Evolutionary conservation across 2,888 invertebrate genomes (phyloP), one percentile per base, ranked within the genome.

Genomic region (Boloria euphrosyne): DNA sequence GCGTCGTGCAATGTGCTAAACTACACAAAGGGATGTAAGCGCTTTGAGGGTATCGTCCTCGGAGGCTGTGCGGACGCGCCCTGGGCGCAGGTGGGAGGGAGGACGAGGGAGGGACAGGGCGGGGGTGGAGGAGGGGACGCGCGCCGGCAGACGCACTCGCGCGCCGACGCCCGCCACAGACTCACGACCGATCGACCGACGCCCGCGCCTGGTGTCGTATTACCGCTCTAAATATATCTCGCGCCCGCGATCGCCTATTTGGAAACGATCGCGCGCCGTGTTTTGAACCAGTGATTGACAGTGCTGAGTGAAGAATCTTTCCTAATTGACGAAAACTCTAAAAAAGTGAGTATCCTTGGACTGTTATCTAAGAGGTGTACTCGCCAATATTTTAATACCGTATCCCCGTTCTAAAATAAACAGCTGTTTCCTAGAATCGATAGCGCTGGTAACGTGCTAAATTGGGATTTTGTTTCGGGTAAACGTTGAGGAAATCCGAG

Each of bases 201-300:
- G 83, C 84, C 84, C 82, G 86, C 86, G 86, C 81, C 83, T 85
- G 90, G 91, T 92, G 89, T 92, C 91, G 89, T 86, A 89, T 92
- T 92, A 91, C 91, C 84, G 85, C 88, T 87, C 90, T 90, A 92
- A 86, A 90, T 88, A 90, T 91, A 91, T 77, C 84, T 78, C 86
- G 88, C 87, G 87, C 89, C 86, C 89, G 87, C 88, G 86, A 87
- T 87, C 89, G 89, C 91, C 91, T 88, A 91, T 91, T 92, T 90
- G 84, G 90, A 90, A 89, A 89, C 88, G 81, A 84, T 86, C 85
- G 83, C 87, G 85, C 88, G 85, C 82, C 88, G 86, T 91, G 90
- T 91, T 89, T 89, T 90, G 84, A 84, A 87, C 89, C 90, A 90
- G 91, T 92, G 91, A 90, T 92, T 91, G 90, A 90, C 86, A 90